Conservation (phyloP, 2,113 vertebrate species). For the Psettodes erumei region DNA sequence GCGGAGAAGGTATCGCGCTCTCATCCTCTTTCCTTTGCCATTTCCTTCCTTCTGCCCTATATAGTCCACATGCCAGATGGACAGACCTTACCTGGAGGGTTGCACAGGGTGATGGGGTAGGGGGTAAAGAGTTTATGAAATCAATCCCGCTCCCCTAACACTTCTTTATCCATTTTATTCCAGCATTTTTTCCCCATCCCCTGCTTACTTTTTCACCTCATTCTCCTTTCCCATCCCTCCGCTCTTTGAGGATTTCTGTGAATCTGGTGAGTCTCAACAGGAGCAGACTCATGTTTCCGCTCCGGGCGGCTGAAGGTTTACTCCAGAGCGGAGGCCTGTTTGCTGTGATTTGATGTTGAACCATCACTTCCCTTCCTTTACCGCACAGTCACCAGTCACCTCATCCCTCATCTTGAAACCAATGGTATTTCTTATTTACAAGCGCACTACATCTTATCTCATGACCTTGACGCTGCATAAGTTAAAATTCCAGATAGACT, state of each 20-base stretch:
- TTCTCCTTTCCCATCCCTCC: conserved; percentile 40
- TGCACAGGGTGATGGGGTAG: conserved; percentile 63
- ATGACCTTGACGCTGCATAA: conserved; percentile 60
- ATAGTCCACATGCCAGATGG: conserved; percentile 70
- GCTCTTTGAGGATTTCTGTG: conserved; percentile 55
- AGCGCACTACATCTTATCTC: conserved; percentile 67
- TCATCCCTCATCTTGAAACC: conserved; percentile 67
- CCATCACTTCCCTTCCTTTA: conserved; percentile 50
- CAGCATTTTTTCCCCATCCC: conserved; percentile 29
- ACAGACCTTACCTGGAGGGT: conserved; percentile 56
- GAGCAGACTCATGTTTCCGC: conserved; percentile 52
- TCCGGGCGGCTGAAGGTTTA: conserved; percentile 41
- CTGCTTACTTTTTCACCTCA: conserved; percentile 35
- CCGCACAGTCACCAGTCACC: conserved; percentile 48
- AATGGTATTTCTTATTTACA: conserved; percentile 68
- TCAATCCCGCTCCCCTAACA: conserved; percentile 58
- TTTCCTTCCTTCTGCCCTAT: conserved; percentile 78
- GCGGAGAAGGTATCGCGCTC: conserved; percentile 74
- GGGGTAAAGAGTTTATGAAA: conserved; percentile 68
- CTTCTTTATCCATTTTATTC: conserved; percentile 51
- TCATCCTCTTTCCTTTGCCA: conserved; percentile 74
- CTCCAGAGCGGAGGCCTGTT: conserved; percentile 40
- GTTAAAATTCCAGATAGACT: conserved; percentile 77
- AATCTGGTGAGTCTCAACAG: conserved; percentile 57
- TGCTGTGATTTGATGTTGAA: conserved; percentile 60